Percentiles rank a stretch among this genome's conserved stretches.
Conservation (phyloP, 2,113 vertebrate species). For the Tragulus kanchil region DNA sequence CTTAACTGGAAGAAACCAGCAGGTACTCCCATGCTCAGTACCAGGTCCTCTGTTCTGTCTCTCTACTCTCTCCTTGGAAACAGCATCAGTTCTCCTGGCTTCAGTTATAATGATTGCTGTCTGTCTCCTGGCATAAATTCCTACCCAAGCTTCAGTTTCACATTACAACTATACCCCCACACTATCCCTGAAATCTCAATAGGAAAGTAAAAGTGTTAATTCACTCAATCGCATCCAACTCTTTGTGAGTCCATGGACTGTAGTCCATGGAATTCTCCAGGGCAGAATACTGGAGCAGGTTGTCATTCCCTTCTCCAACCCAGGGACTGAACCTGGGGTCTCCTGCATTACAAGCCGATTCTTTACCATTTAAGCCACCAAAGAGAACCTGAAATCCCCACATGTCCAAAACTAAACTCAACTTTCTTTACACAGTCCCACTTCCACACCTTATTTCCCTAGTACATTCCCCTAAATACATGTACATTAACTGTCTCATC, state of each 20-base stretch:
- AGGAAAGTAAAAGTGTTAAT: not conserved
- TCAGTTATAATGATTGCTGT: not conserved
- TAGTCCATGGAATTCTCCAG: not conserved
- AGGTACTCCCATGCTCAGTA: not conserved
- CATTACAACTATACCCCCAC: not conserved
- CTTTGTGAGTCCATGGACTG: not conserved
- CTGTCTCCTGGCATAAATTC: not conserved
- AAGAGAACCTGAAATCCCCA: not conserved
- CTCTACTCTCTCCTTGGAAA: constrained; percentile 41
- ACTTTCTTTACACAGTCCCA: not conserved
- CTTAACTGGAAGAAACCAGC: not conserved
- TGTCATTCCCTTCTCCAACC: not conserved
- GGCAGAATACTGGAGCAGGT: not conserved
- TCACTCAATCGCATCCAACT: not conserved
- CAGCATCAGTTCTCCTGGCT: not conserved
- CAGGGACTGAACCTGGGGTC: not conserved
- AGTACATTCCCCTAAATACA: not conserved
- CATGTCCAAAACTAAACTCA: not conserved
- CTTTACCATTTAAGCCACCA: not conserved
- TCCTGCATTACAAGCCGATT: not conserved
- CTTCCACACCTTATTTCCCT: not conserved
- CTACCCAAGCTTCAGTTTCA: not conserved
- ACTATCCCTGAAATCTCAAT: not conserved
- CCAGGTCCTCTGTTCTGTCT: not conserved
- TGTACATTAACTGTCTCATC: not conserved